Base-by-base conservation (phyloP, 1,140 invertebrate species). In the Penaeus japonicus region DNA sequence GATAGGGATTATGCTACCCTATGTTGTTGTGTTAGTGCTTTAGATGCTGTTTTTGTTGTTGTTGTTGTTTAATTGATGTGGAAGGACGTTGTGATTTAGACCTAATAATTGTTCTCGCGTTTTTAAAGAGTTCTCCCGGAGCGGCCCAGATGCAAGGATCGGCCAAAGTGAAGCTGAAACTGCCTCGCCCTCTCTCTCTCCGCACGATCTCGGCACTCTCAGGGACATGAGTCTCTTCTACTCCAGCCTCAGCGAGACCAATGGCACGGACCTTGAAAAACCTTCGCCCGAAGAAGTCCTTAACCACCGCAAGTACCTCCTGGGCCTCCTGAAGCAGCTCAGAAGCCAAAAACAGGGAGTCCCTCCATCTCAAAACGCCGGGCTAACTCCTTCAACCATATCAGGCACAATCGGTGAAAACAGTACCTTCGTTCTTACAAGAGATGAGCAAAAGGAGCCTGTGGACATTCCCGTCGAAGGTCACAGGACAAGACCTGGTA, bases 301-400 rank as follows among this genome's bases (percentile, higher is more conserved):
- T 22, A 24, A 18, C 17, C 86, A 88, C 54, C 80, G 86, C 54
- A 35, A 32, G 5, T 88, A 83, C 32, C 86, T 88, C 55, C 79
- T 83, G 79, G 39, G 24, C 24, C 80, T 88, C 70, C 65, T 88
- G 62, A 24, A 83, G 47, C 57, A 77, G 70, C 39, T 88, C 20
- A 84, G 53, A 22, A 77, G 22, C 17, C 3, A 17, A 70, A n/a
- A 57, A 30, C 15, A 39, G 22, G 35, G 17, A 0, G 24, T 27
- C 35, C 47, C 3, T 57, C 47, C 53, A 30, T 7, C 1, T 22
- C 12, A 59, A 18, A 15, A 15, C 59, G 35, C 18, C 17, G 12
- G 27, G 10, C 27, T 35, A 18, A 17, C 30, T n/a, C n/a, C 22
- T 32, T 24, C 5, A 57, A 4, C 62, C 10, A 24, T 27, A 27